Conservation (phyloP, 1,140 invertebrate species). For the Prorops nasuta region DNA sequence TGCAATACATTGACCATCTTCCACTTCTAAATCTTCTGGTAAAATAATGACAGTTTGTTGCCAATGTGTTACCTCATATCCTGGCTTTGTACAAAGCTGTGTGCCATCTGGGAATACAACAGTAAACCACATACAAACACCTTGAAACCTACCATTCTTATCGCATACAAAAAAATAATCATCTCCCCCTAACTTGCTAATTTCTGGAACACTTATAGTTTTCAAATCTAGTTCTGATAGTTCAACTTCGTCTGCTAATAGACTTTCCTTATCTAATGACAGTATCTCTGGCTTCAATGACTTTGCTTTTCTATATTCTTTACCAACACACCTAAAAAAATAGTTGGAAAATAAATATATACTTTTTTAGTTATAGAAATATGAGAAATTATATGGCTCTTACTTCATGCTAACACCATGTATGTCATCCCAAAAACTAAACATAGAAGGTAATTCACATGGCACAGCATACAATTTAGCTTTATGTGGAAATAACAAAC, state of each 20-base stretch:
- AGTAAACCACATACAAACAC: slow-evolving; percentile 83
- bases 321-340: slow-evolving; percentile 36
- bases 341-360: neutral
- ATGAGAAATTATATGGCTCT: slow-evolving; percentile 49
- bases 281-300: slow-evolving; percentile 45
- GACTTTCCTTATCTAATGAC: slow-evolving; percentile 39
- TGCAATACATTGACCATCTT: slow-evolving; percentile 65
- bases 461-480: slow-evolving; percentile 54
- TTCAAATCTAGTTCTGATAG: slow-evolving; percentile 73
- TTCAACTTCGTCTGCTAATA: slow-evolving; percentile 65
- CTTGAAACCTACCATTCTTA: slow-evolving; percentile 68
- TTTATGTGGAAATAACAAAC: slow-evolving; percentile 62
- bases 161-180: slow-evolving; percentile 49
- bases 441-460: slow-evolving; percentile 68
- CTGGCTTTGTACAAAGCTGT: slow-evolving; percentile 74
- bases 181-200: slow-evolving; percentile 78
- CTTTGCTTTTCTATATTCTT: slow-evolving; percentile 35
- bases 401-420: slow-evolving; percentile 94
- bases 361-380: neutral
- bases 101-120: slow-evolving; percentile 70
- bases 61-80: slow-evolving; percentile 86
- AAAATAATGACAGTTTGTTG: slow-evolving; percentile 93
- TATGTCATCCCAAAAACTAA: slow-evolving; percentile 88
- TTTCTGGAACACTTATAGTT: slow-evolving; percentile 62
- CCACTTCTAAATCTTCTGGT: slow-evolving; percentile 64